phyloP scores from a whole-genome alignment of 2,888 invertebrate genomes.

The Saturnia pavonia region DNA sequence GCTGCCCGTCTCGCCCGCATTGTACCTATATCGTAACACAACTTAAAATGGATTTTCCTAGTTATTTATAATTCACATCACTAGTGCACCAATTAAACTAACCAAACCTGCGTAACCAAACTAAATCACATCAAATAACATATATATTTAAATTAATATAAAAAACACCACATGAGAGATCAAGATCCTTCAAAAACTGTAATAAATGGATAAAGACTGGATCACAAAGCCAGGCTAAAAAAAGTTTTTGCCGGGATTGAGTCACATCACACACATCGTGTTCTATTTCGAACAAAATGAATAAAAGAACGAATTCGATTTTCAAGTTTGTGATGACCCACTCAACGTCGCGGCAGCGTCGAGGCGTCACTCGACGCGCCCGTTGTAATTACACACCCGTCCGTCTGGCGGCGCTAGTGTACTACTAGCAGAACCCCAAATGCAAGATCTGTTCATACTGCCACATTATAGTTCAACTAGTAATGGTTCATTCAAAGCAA shows the following conservation, averaged over 20 bases:
- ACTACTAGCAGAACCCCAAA: slow-evolving; percentile 39
- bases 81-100: too few relatives aligned
- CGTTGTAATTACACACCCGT: slow-evolving; percentile 52
- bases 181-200: too few relatives aligned
- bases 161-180: too few relatives aligned
- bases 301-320: slow-evolving; percentile 57
- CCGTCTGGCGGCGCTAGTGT: slow-evolving; percentile 48
- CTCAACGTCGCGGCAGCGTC: slow-evolving; percentile 48
- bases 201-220: too few relatives aligned
- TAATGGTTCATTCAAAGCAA: slow-evolving; percentile 46
- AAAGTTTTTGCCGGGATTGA: neutral
- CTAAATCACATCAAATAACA: too few relatives aligned
- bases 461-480: slow-evolving; percentile 36
- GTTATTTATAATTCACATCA: too few relatives aligned
- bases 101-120: too few relatives aligned
- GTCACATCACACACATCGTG: neutral
- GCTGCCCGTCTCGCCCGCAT: too few relatives aligned
- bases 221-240: neutral
- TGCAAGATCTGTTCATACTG: slow-evolving; percentile 34
- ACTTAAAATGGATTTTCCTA: too few relatives aligned
- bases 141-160: too few relatives aligned
- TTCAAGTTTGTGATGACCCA: slow-evolving; percentile 61
- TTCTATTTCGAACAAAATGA: slow-evolving; percentile 39
- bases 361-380: slow-evolving; percentile 43
- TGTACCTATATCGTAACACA: too few relatives aligned